These are phyloP conservation scores for Sebastes minor DNA, from an alignment of 2,797 vertebrate genomes.

Conservation along the genomic window DNA sequence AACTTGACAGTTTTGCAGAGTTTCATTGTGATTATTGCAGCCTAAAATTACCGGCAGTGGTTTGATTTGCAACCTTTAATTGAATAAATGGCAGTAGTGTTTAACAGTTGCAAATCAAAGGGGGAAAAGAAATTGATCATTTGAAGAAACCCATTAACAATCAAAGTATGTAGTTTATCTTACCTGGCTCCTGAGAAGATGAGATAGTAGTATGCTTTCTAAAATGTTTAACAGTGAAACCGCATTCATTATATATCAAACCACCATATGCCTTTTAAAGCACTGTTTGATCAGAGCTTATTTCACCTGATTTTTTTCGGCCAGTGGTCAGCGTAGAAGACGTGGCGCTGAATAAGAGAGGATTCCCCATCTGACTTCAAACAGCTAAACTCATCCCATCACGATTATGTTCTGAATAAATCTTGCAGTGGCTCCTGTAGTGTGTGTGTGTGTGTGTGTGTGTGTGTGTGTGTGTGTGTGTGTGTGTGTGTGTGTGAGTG, in stretches of 20 bases:
- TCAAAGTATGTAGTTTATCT: background rate
- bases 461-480: background rate
- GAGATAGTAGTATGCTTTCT: background rate
- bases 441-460: background rate
- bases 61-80: background rate
- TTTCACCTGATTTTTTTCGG: background rate
- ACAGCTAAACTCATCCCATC: conserved; percentile 23
- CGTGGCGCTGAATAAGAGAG: conserved; percentile 9
- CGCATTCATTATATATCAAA: background rate
- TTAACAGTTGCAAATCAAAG: background rate
- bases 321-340: conserved; percentile 17
- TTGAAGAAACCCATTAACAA: background rate
- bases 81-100: background rate
- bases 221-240: background rate
- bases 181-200: background rate
- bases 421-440: conserved; percentile 3
- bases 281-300: conserved; percentile 10
- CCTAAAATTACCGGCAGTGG: background rate
- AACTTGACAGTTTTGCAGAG: background rate
- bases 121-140: background rate
- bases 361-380: conserved; percentile 32
- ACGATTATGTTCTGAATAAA: conserved; percentile 12
- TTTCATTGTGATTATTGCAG: background rate
- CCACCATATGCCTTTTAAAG: conserved; percentile 13
- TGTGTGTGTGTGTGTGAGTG: background rate